A percentile compares a stretch with the other conserved stretches of the same genome.
phyloP scores from a whole-genome alignment of 2,888 invertebrate genomes.

The Ormyrus nitidulus region DNA sequence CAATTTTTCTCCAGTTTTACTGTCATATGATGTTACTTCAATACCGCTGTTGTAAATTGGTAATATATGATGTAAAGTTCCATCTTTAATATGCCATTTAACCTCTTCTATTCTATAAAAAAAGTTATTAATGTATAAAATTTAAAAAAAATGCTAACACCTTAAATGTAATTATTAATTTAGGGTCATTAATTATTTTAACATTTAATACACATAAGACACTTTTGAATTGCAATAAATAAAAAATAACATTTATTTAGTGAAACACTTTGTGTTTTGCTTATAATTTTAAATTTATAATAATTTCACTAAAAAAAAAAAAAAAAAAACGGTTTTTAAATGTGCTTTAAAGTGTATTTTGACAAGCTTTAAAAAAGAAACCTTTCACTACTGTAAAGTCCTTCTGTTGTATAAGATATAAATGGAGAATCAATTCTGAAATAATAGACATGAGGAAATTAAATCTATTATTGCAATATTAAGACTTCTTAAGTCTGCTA shows the following conservation, averaged over 20 bases:
- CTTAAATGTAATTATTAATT: no score
- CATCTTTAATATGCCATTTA: slow-evolving; percentile 72
- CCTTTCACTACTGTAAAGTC: slow-evolving; percentile 73
- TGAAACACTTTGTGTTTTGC: slow-evolving; percentile 46
- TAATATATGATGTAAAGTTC: slow-evolving; percentile 71
- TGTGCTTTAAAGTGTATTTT: slow-evolving; percentile 54
- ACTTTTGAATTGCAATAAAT: not conserved
- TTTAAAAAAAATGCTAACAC: no score
- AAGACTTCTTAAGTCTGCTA: not conserved
- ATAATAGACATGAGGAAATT: slow-evolving; percentile 59
- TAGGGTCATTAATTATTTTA: no score
- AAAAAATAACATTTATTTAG: slow-evolving; percentile 11
- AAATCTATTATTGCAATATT: slow-evolving; percentile 11
- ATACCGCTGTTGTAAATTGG: slow-evolving; percentile 71
- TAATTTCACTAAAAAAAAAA: slow-evolving; percentile 13
- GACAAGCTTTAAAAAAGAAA: slow-evolving; percentile 61
- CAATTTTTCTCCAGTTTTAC: slow-evolving; percentile 73
- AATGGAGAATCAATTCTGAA: slow-evolving; percentile 72
- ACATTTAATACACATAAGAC: no score
- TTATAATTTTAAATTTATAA: slow-evolving; percentile 16
- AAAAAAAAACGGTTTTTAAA: slow-evolving; percentile 21
- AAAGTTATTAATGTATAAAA: slow-evolving; percentile 9
- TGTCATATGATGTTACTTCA: slow-evolving; percentile 72
- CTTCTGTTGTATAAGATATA: slow-evolving; percentile 72
- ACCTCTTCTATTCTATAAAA: slow-evolving; percentile 70